phyloP scores from a whole-genome alignment of 2,113 vertebrate genomes.

The Archilochus colubris region DNA sequence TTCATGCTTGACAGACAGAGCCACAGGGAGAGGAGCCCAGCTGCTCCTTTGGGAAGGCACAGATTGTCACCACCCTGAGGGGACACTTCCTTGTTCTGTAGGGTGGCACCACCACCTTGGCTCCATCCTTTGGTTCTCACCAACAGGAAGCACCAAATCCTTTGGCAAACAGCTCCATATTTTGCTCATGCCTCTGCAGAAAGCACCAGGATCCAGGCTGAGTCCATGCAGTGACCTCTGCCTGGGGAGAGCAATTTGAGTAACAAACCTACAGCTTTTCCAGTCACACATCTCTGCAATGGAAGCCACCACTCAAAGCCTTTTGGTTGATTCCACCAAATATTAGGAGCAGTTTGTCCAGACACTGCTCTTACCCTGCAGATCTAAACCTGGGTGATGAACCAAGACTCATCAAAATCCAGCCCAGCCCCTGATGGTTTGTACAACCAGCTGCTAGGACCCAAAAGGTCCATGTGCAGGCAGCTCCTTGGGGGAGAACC shows the following conservation, averaged over 20 bases:
- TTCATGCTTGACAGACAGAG: not conserved
- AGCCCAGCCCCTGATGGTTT: not conserved
- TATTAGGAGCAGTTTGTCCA: not conserved
- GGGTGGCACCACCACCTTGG: not conserved
- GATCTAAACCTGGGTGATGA: not conserved
- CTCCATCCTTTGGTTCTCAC: not conserved
- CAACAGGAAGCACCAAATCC: rapidly evolving
- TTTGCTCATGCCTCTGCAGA: not conserved
- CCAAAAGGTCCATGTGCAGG: not conserved
- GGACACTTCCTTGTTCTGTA: not conserved
- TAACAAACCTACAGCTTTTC: not conserved
- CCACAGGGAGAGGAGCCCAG: not conserved
- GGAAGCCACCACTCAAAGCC: not conserved
- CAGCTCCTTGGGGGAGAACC: not conserved
- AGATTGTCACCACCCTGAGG: not conserved
- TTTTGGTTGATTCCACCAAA: not conserved
- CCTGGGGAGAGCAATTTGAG: not conserved
- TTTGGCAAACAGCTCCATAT: not conserved
- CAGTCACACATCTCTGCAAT: rapidly evolving
- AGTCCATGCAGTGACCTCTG: not conserved
- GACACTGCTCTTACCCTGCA: not conserved
- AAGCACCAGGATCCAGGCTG: not conserved
- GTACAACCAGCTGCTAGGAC: not conserved
- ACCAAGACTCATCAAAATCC: not conserved
- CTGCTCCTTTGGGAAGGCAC: not conserved